These are phyloP conservation scores for Achatina immaculata DNA, from an alignment of 1,140 invertebrate species.

Conservation along the genomic window DNA sequence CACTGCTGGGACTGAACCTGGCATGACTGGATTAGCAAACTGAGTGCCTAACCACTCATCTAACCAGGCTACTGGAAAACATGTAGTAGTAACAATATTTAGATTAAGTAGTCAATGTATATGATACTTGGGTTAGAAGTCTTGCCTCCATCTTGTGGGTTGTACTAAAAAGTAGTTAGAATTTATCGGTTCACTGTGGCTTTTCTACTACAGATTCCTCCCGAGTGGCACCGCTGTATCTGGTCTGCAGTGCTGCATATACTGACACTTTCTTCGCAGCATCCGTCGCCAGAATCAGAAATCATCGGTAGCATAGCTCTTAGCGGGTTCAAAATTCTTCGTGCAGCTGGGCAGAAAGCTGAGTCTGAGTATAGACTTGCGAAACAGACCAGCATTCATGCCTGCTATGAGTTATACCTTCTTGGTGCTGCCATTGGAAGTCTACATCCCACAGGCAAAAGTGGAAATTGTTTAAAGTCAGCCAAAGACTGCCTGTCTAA, in stretches of 20 bases:
- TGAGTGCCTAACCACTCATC: too few species aligned
- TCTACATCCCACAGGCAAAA: neutral
- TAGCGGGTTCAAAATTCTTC: neutral
- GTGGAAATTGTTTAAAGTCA: neutral
- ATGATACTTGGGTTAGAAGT: too few species aligned
- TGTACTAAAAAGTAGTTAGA: too few species aligned
- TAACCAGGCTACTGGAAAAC: too few species aligned
- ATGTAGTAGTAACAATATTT: too few species aligned
- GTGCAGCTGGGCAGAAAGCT: neutral
- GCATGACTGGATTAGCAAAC: too few species aligned
- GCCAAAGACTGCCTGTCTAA: neutral
- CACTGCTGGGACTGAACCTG: too few species aligned
- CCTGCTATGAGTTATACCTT: neutral
- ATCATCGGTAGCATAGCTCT: neutral
- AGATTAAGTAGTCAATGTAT: too few species aligned
- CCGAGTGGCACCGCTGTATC: neutral
- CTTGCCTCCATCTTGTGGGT: too few species aligned
- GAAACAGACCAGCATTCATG: neutral
- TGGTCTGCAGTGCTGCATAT: neutral
- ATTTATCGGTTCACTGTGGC: too few species aligned
- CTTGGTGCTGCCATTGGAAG: neutral
- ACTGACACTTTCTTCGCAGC: neutral
- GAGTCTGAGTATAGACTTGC: neutral
- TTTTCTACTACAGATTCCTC: constrained; percentile 5
- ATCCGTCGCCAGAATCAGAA: neutral